Evolutionary conservation across 2,888 invertebrate species (phyloP), one percentile per base, ranked within the genome.

Genomic region (Aproaerema taeniolella): DNA sequence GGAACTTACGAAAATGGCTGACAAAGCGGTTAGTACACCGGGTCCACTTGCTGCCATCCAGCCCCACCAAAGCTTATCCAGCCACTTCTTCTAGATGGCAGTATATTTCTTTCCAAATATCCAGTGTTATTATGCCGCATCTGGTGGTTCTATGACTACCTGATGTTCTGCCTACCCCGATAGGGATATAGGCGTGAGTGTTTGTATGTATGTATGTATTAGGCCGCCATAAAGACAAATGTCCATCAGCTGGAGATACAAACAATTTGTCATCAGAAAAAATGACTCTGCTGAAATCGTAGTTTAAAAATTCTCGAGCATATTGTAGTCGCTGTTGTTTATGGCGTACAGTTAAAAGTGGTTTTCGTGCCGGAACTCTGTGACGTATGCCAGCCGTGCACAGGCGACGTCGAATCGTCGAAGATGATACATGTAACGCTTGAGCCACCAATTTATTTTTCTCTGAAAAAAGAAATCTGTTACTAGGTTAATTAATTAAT

Each of bases 211-310:
- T n/a, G n/a, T n/a, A n/a, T n/a, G n/a, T 41, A 39, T 45, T 25
- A 32, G 26, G 24, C 9, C 45, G 36, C 26, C 26, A 26, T 26
- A 26, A 26, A 5, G 26, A 9, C 6, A 26, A 9, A 26, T n/a
- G 26, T 9, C 26, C 26, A 26, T 26, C n/a, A 9, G 6, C 8
- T 9, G 8, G n/a, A 9, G 26, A 26, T 9, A 9, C n/a, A 42
- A 47, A 45, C 13, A 40, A 30, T 33, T 42, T 41, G 24, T 43
- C 47, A 25, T 38, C 45, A 26, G 33, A 31, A 30, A 47, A 47
- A 25, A 35, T 26, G 7, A 32, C 33, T 8, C 13, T 38, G 24
- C 28, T 33, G 11, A 44, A 47, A 17, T 41, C 36, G 17, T 33
- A 40, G 16, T 42, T 31, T 24, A 43, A 7, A 26, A 9, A 26